Conservation (phyloP, 2,888 invertebrate genomes). For the Tachina fera region DNA sequence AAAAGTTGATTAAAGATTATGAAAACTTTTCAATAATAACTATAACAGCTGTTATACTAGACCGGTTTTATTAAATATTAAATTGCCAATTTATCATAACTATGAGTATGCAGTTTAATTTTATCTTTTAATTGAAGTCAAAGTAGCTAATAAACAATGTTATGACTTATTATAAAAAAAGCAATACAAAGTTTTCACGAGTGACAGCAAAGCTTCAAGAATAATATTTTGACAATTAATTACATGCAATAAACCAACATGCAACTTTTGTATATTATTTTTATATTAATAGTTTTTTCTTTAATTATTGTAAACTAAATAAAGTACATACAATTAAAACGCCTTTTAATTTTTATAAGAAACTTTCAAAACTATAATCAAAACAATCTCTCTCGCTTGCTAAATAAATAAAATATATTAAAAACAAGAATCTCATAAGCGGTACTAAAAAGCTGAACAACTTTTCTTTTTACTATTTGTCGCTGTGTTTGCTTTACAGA, state of each 20-base stretch:
- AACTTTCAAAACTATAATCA: too few species aligned
- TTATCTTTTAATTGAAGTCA: not conserved
- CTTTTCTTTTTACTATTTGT: not conserved
- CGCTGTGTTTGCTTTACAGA: not conserved
- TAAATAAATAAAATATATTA: not conserved
- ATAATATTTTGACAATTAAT: too few species aligned
- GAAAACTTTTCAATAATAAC: conserved; percentile 26
- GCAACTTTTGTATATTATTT: too few species aligned
- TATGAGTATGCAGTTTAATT: not conserved
- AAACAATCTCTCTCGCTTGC: too few species aligned
- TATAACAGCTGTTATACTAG: conserved; percentile 19
- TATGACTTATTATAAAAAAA: too few species aligned
- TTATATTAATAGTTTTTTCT: too few species aligned
- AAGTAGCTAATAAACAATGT: too few species aligned
- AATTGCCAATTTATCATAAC: conserved; percentile 15
- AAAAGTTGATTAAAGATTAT: conserved; percentile 8
- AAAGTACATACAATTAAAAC: not conserved
- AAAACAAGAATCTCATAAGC: not conserved
- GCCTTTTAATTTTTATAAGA: not conserved
- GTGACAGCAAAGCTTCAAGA: too few species aligned
- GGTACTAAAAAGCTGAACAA: not conserved
- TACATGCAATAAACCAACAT: too few species aligned
- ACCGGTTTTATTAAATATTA: not conserved
- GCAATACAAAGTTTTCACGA: too few species aligned
- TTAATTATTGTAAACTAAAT: too few species aligned